phyloP scores from a whole-genome alignment of 2,888 invertebrate genomes.

The Cordilura impudica region DNA sequence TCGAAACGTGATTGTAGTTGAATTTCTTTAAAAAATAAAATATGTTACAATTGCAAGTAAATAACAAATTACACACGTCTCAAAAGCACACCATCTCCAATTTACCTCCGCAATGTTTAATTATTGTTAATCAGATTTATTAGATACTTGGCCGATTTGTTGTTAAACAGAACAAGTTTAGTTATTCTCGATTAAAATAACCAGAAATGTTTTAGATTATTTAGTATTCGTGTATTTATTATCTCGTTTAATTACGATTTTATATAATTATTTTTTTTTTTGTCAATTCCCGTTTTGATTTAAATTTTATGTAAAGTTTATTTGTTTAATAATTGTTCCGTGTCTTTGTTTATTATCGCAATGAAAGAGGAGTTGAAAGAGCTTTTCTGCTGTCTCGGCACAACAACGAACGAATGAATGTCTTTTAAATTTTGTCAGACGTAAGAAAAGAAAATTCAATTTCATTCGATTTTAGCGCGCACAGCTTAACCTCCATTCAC shows the following conservation, averaged over 20 bases:
- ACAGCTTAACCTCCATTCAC: slow-evolving; percentile 59
- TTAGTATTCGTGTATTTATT: neutral
- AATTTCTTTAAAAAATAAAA: slow-evolving; percentile 32
- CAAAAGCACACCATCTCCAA: slow-evolving; percentile 11
- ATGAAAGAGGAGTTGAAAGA: neutral
- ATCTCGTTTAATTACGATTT: neutral
- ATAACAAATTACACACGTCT: slow-evolving; percentile 46
- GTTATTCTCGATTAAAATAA: neutral
- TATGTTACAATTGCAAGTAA: slow-evolving; percentile 7
- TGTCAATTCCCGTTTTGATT: slow-evolving; percentile 14
- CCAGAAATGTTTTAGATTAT: neutral
- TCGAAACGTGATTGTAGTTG: slow-evolving; percentile 50
- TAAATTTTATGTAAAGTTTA: slow-evolving; percentile 5
- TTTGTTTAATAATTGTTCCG: slow-evolving; percentile 14
- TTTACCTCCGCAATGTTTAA: slow-evolving; percentile 14
- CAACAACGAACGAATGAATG: slow-evolving; percentile 30
- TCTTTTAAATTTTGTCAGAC: slow-evolving; percentile 4
- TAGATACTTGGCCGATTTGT: slow-evolving; percentile 20
- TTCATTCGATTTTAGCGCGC: slow-evolving; percentile 58
- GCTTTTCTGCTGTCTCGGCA: slow-evolving; percentile 38
- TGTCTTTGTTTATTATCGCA: neutral
- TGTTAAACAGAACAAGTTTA: too few species aligned
- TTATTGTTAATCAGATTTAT: slow-evolving; percentile 13
- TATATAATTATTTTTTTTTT: neutral
- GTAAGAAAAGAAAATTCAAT: slow-evolving; percentile 5